Conservation (phyloP, 2,888 invertebrate species). For the Torymus aiolomorphi region DNA sequence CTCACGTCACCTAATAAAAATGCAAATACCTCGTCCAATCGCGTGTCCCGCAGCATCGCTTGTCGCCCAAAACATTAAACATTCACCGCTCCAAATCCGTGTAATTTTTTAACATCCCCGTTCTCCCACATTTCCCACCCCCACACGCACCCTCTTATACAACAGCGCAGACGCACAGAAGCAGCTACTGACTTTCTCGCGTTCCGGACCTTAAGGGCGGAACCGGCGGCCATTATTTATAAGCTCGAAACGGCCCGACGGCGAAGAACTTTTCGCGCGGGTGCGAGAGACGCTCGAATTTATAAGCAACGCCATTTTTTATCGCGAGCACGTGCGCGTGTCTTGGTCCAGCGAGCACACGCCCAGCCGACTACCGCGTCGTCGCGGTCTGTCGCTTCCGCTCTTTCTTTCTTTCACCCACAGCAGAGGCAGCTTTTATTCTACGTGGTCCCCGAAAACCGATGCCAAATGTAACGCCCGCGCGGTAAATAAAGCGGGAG, state of each 20-base stretch:
- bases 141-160: neutral
- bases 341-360: conserved; percentile 68
- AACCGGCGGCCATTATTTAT: conserved; percentile 65
- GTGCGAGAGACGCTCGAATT: conserved; percentile 47
- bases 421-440: too few species aligned
- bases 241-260: conserved; percentile 62
- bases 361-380: conserved; percentile 37
- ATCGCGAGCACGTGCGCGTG: conserved; percentile 51
- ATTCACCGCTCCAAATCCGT: neutral
- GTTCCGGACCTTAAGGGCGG: conserved; percentile 59
- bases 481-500: conserved; percentile 35
- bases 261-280: conserved; percentile 60
- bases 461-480: conserved; percentile 52
- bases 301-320: conserved; percentile 55
- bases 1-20: too few species aligned
- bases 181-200: neutral
- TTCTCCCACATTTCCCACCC: neutral
- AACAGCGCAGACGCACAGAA: too few species aligned
- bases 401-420: neutral
- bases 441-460: conserved; percentile 29
- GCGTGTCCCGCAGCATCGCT: too few species aligned
- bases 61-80: neutral
- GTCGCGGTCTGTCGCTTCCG: conserved; percentile 2
- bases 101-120: neutral
- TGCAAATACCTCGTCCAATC: too few species aligned